Evolutionary conservation across 2,888 invertebrate species (phyloP).

Genomic region (Drosophila prostipennis): DNA sequence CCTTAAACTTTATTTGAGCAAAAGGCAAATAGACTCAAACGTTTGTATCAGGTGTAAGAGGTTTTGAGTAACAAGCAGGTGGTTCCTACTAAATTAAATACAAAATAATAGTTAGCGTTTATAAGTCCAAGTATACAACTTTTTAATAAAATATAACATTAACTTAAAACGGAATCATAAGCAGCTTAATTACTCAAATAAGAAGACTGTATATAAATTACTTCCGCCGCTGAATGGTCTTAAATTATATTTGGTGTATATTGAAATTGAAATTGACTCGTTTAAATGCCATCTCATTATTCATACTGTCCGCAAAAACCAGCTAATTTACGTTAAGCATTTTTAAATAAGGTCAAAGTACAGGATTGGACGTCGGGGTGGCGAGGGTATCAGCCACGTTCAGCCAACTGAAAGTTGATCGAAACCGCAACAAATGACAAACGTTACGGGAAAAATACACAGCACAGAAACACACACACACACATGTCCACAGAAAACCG

Average conservation of each 20-base stretch:
- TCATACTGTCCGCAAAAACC: constrained; percentile 71
- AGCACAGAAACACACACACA: constrained; percentile 15
- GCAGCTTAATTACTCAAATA: background rate
- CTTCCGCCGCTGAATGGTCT: background rate
- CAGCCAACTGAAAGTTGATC: constrained; percentile 66
- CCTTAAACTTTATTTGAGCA: background rate
- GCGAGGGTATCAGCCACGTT: constrained; percentile 15
- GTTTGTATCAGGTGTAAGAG: too few species aligned
- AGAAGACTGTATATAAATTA: background rate
- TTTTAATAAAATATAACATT: too few species aligned
- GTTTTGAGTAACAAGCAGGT: too few species aligned
- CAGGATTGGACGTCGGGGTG: background rate
- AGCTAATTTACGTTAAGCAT: constrained; percentile 78
- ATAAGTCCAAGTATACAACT: background rate
- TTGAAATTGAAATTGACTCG: constrained; percentile 72
- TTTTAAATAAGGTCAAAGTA: constrained; percentile 71
- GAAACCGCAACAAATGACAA: constrained; percentile 78
- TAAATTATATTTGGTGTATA: constrained; percentile 13
- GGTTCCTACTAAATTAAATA: background rate
- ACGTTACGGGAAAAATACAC: constrained; percentile 64
- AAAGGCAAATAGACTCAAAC: too few species aligned
- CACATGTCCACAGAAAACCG: background rate
- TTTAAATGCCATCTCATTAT: constrained; percentile 71
- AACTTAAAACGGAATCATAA: background rate
- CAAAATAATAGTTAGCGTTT: background rate